Base-by-base conservation (phyloP, 2,888 invertebrate species). In the Furcula furcula region DNA sequence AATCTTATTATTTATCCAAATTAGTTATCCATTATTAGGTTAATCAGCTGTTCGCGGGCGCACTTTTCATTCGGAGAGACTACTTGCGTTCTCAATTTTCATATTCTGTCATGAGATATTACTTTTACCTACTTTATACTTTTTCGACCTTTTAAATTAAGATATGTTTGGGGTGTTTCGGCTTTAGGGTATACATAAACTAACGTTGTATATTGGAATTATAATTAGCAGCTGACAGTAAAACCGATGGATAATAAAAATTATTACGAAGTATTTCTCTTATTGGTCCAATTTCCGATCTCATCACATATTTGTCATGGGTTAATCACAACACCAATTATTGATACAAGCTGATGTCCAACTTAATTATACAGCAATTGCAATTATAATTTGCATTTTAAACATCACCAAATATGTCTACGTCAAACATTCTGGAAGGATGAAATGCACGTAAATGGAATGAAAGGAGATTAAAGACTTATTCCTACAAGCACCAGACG, bases 401-500 rank as follows among this genome's bases (percentile, higher is more conserved):
- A 40, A 35, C 14, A 31, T 29, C 30, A 40, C 22, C 29, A 38
- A 42, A 41, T 41, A 33, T 26, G 34, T 45, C 42, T 40, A 50
- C 16, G 32, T 36, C 40, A 46, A 46, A 34, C 34, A 44, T 50
- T 36, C 59, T 43, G 46, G 47, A 54, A 57, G 49, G 53, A 55
- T 58, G 64, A 76, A 76, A 76, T 76, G 74, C 71, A 78, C 66
- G 69, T 55, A 67, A 56, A 66, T 85, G 84, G 81, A 84, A 84
- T 85, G 81, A 70, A 77, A 76, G 74, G 77, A 76, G 61, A 61
- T 55, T 59, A 61, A 21, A 63, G 52, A 72, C 84, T 85, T 84
- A 86, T 61, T 58, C 64, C 82, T 85, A 86, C 68, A 86, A 86
- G 86, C 86, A 86, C 86, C 86, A 84, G 76, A 80, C 77, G 67